phyloP scores from a whole-genome alignment of 2,888 invertebrate genomes.

The Xylocampa areola region DNA sequence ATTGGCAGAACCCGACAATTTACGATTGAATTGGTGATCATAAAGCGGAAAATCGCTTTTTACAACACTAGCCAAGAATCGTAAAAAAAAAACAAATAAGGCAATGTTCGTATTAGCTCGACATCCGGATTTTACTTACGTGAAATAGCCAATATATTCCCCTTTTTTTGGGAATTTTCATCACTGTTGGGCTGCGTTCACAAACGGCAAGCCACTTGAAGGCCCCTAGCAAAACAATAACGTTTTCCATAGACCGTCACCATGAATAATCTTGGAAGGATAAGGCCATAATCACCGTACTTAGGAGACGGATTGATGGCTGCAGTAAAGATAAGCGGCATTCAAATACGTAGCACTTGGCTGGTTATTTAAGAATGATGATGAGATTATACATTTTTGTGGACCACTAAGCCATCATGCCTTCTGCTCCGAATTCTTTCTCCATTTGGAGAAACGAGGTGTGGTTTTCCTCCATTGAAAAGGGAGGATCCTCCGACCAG shows the following conservation, averaged over 20 bases:
- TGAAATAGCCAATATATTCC: too few species aligned
- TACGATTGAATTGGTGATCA: conserved; percentile 43
- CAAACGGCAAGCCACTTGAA: too few species aligned
- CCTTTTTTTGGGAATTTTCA: too few species aligned
- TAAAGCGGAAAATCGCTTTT: conserved; percentile 40
- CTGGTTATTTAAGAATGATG: too few species aligned
- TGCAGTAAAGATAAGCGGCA: background rate
- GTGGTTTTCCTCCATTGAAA: too few species aligned
- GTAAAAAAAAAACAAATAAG: conserved; percentile 42
- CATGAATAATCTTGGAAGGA: background rate
- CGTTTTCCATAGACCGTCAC: background rate
- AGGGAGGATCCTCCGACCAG: too few species aligned
- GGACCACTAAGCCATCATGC: too few species aligned
- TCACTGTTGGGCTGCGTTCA: too few species aligned
- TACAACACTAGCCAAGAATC: conserved; percentile 31
- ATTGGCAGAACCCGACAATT: conserved; percentile 33
- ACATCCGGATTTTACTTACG: background rate
- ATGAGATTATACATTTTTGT: too few species aligned
- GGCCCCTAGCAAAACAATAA: background rate
- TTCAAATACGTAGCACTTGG: background rate
- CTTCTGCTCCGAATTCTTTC: too few species aligned
- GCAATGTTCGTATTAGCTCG: conserved; percentile 24
- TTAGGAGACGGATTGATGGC: background rate
- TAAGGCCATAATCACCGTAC: background rate
- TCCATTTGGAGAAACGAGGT: too few species aligned